phyloP scores from a whole-genome alignment of 2,113 vertebrate species.

The Notechis scutatus region DNA sequence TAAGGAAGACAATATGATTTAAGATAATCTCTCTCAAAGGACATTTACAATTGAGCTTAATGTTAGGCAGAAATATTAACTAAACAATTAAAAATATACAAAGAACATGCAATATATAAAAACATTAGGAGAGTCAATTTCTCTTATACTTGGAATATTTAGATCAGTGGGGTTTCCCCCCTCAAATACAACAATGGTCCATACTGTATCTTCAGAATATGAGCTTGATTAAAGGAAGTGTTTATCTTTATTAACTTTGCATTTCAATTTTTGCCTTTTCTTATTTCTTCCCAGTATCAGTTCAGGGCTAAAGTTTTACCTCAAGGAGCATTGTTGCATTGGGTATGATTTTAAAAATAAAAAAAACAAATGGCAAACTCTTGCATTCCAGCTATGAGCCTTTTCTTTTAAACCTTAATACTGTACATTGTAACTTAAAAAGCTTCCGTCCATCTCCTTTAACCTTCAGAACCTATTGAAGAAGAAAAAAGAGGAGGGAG shows the following conservation, averaged over 20 bases:
- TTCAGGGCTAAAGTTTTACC: background rate
- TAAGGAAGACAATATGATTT: background rate
- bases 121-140: background rate
- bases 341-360: background rate
- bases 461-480: background rate
- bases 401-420: background rate
- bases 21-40: background rate
- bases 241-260: background rate
- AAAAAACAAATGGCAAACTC: background rate
- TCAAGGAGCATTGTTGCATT: background rate
- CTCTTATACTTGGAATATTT: background rate
- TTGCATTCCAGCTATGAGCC: background rate
- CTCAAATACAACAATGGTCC: background rate
- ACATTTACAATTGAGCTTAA: background rate
- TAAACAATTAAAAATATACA: background rate
- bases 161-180: background rate
- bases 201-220: background rate
- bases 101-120: background rate
- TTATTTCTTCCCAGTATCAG: background rate
- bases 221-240: background rate
- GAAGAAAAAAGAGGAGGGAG: background rate
- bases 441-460: background rate
- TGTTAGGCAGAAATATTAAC: background rate
- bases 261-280: background rate
- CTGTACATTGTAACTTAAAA: background rate